phyloP scores from a whole-genome alignment of 2,797 vertebrate genomes.

The Thalassophryne amazonica region DNA sequence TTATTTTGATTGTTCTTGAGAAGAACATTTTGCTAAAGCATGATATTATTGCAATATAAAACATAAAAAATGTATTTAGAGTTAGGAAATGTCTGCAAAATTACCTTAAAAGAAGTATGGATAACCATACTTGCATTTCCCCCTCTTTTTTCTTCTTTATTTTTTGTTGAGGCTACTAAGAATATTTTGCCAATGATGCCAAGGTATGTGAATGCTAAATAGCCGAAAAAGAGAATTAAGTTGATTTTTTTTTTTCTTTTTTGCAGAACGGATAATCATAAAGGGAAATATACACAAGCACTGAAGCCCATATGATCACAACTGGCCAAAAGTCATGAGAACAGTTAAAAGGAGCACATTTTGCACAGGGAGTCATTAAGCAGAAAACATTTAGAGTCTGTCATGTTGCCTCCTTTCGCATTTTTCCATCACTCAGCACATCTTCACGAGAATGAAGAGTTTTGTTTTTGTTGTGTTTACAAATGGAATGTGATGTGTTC shows the following conservation, averaged over 20 bases:
- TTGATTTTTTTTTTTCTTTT: too few relatives aligned
- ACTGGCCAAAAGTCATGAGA: slow-evolving; percentile 80
- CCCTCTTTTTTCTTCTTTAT: slow-evolving; percentile 46
- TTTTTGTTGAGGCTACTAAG: slow-evolving; percentile 92
- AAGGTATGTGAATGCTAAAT: slow-evolving; percentile 98
- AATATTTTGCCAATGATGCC: slow-evolving; percentile 98
- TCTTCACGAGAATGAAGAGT: slow-evolving; percentile 53
- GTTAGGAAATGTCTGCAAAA: slow-evolving; percentile 93
- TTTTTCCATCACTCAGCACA: slow-evolving; percentile 40
- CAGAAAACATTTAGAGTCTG: slow-evolving; percentile 53
- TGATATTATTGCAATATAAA: slow-evolving; percentile 95
- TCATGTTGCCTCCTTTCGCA: slow-evolving; percentile 48
- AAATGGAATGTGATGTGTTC: slow-evolving; percentile 82
- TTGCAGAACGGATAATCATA: slow-evolving; percentile 98
- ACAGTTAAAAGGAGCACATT: slow-evolving; percentile 58
- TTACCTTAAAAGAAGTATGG: slow-evolving; percentile 89
- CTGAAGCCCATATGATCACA: slow-evolving; percentile 87
- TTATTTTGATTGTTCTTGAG: slow-evolving; percentile 99
- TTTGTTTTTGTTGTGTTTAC: slow-evolving; percentile 50
- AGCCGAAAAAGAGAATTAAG: slow-evolving; percentile 89
- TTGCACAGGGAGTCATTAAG: slow-evolving; percentile 54
- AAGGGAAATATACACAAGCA: slow-evolving; percentile 83
- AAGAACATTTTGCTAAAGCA: slow-evolving; percentile 99
- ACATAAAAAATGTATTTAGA: slow-evolving; percentile 92
- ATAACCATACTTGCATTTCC: slow-evolving; percentile 92